phyloP scores from a whole-genome alignment of 1,140 invertebrate species.

The Neodiprion fabricii region DNA sequence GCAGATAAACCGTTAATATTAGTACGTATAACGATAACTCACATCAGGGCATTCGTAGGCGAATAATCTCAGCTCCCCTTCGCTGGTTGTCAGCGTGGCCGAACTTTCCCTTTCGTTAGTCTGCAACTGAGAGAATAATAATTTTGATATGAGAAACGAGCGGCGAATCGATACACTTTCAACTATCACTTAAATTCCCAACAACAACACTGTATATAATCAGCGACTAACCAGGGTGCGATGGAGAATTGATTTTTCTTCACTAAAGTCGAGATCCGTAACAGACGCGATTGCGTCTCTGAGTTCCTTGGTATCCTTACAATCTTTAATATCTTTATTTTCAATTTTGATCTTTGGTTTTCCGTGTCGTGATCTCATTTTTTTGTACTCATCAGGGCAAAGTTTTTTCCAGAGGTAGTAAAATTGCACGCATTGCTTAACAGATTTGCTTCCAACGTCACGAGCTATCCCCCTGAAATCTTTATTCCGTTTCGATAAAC shows the following conservation, averaged over 20 bases:
- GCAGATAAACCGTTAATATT: not conserved
- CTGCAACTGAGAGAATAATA: constrained; percentile 46
- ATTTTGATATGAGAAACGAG: constrained; percentile 11
- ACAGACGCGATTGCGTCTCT: constrained; percentile 57
- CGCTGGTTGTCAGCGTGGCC: constrained; percentile 57
- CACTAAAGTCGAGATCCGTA: constrained; percentile 56
- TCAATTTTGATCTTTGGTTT: constrained; percentile 54
- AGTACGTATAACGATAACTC: constrained; percentile 37
- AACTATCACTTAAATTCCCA: not conserved
- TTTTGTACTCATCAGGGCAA: constrained; percentile 84
- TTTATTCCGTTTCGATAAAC: constrained; percentile 89
- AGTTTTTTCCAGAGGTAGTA: constrained; percentile 99
- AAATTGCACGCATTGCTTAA: constrained; percentile 95
- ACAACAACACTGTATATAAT: not conserved
- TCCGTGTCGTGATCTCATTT: constrained; percentile 61
- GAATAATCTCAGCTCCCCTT: constrained; percentile 57
- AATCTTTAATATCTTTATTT: constrained; percentile 40
- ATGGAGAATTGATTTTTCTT: constrained; percentile 59
- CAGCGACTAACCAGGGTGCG: constrained; percentile 52
- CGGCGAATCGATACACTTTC: too few species aligned
- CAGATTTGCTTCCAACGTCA: constrained; percentile 87
- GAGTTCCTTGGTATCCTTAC: constrained; percentile 54
- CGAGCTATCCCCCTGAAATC: constrained; percentile 89
- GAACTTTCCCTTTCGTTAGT: constrained; percentile 59
- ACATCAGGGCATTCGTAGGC: constrained; percentile 61